Evolutionary conservation across 53 echinoderm and acorn worm species (phyloP).

Genomic region (Echinometra lucunter): DNA sequence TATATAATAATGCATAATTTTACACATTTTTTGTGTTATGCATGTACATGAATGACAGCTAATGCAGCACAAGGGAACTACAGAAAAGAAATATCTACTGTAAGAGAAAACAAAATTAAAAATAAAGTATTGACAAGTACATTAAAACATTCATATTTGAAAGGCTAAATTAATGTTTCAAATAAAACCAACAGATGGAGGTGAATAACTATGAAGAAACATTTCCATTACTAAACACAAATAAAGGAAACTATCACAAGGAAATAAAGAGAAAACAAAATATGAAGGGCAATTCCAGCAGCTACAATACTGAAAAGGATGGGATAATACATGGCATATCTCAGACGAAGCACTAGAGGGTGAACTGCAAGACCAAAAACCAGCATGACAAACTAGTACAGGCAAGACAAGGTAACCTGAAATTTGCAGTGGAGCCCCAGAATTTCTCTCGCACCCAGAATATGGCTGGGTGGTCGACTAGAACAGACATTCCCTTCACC

Average conservation of each 20-base stretch:
- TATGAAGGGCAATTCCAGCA: neutral
- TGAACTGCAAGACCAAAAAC: neutral
- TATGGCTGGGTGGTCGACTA: slow-evolving; percentile 97
- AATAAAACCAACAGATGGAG: neutral
- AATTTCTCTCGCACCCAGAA: slow-evolving; percentile 98
- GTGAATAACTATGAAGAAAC: neutral
- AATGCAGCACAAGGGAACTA: neutral
- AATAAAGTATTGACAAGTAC: neutral
- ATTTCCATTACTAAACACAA: neutral
- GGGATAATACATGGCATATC: neutral
- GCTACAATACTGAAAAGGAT: neutral
- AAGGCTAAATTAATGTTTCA: neutral
- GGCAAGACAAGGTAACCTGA: slow-evolving; percentile 74
- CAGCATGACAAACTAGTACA: slow-evolving; percentile 34
- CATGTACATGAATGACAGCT: neutral
- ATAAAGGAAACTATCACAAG: neutral
- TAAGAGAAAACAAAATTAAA: neutral
- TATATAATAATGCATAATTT: too few relatives aligned
- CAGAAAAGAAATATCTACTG: neutral
- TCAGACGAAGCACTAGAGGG: neutral
- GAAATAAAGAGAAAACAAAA: neutral
- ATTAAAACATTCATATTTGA: neutral
- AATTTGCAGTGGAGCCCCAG: slow-evolving; percentile 79
- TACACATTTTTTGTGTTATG: neutral
- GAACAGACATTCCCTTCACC: slow-evolving; percentile 88